Conservation (phyloP, 1,140 invertebrate species). For the Drosophila nigromelanica region DNA sequence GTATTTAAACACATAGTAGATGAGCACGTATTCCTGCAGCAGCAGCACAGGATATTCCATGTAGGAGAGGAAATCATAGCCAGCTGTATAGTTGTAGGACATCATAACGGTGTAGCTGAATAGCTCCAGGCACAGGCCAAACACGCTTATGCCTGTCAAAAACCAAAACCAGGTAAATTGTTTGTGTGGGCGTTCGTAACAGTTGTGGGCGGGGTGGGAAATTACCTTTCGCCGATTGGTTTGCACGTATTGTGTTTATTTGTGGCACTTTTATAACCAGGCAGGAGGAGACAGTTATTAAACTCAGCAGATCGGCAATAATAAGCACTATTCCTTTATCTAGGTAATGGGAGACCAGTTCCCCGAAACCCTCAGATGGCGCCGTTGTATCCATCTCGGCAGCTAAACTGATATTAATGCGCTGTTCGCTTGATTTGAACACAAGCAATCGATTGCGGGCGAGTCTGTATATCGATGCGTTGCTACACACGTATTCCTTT, state of each 20-base stretch:
- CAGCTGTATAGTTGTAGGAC: constrained; percentile 88
- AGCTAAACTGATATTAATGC: constrained; percentile 35
- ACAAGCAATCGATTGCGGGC: constrained; percentile 30
- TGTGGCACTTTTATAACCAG: constrained; percentile 88
- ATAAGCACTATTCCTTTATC: constrained; percentile 73
- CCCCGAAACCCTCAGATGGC: constrained; percentile 26
- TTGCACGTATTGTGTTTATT: constrained; percentile 86
- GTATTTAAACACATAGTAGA: constrained; percentile 87
- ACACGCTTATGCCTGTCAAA: constrained; percentile 63
- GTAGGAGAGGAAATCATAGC: constrained; percentile 87
- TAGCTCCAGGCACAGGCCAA: constrained; percentile 77
- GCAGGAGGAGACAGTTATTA: constrained; percentile 87
- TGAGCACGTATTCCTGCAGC: constrained; percentile 87
- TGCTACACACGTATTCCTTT: not conserved
- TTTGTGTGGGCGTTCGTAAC: constrained; percentile 17
- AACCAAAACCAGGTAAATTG: constrained; percentile 9
- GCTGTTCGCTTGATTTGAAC: constrained; percentile 31
- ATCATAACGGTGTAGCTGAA: constrained; percentile 89
- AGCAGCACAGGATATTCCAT: constrained; percentile 89
- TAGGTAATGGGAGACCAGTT: constrained; percentile 61
- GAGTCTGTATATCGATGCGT: constrained; percentile 15
- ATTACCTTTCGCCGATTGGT: constrained; percentile 86
- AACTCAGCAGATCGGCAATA: constrained; percentile 86
- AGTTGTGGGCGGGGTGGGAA: constrained; percentile 1
- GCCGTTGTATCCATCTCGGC: constrained; percentile 24